These are phyloP conservation scores for Gymnocheta viridis DNA, from an alignment of 2,888 invertebrate genomes.

Conservation along the genomic window DNA sequence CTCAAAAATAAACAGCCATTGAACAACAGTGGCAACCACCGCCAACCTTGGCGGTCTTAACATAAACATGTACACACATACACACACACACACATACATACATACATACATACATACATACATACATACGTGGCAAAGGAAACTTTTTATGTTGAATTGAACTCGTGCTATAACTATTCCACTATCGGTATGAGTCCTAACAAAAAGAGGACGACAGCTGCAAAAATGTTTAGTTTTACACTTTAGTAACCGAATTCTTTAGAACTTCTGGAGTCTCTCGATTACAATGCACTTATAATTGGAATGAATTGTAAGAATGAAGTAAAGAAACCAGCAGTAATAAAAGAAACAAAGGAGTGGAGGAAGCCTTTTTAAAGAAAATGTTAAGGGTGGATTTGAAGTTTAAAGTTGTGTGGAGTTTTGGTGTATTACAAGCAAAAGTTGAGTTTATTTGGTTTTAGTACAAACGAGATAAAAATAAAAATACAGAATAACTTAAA, in stretches of 20 bases:
- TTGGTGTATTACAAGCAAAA: constrained; percentile 1
- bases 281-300: constrained; percentile 57
- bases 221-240: constrained; percentile 52
- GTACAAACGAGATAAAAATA: background rate
- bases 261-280: constrained; percentile 36
- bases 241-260: constrained; percentile 50
- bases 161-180: constrained; percentile 24
- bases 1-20: constrained; percentile 25
- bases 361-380: constrained; percentile 12
- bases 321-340: constrained; percentile 1
- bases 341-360: background rate
- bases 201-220: constrained; percentile 55
- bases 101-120: too few relatives aligned
- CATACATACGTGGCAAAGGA: constrained; percentile 34
- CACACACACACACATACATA: too few relatives aligned
- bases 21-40: constrained; percentile 14
- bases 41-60: constrained; percentile 23
- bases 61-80: constrained; percentile 13
- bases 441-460: background rate
- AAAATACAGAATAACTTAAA: background rate
- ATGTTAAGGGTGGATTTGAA: constrained; percentile 20
- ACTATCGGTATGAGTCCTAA: constrained; percentile 48
- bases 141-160: constrained; percentile 24
- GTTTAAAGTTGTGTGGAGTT: constrained; percentile 10
- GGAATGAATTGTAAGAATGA: constrained; percentile 34